Conservation (phyloP, 1,140 invertebrate genomes). For the Caenorhabditis briggsae region DNA sequence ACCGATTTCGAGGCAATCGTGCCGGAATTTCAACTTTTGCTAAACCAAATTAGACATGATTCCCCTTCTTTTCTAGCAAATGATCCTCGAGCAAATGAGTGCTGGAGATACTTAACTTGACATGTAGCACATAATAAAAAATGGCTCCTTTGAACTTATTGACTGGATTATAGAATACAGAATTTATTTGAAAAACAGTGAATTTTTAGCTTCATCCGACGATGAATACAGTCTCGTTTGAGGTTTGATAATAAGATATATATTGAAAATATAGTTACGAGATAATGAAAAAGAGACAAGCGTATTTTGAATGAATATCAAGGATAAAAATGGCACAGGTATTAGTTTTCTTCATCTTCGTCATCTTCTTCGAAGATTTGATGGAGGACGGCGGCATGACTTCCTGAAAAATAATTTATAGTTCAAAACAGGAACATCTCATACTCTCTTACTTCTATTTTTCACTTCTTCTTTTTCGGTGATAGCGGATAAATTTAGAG, state of each 20-base stretch:
- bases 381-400: neutral
- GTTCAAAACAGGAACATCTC: no score
- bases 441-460: neutral
- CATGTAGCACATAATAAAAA: neutral
- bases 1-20: no score
- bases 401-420: neutral
- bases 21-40: no score
- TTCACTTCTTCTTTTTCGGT: constrained; percentile 15
- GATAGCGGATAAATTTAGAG: constrained; percentile 4
- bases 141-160: neutral
- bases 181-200: constrained; percentile 1
- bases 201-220: neutral
- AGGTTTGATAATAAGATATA: no score
- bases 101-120: no score
- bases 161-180: neutral
- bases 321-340: neutral
- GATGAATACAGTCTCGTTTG: neutral
- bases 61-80: no score
- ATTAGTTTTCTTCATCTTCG: constrained; percentile 17
- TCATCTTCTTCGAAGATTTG: constrained; percentile 43
- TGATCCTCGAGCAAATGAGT: no score
- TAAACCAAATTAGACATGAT: no score
- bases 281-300: neutral
- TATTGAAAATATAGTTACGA: neutral
- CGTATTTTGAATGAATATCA: neutral